Percentiles rank a stretch among this genome's conserved stretches.
Conservation (phyloP, 2,888 invertebrate species). For the Callyntrura guangdongensis region DNA sequence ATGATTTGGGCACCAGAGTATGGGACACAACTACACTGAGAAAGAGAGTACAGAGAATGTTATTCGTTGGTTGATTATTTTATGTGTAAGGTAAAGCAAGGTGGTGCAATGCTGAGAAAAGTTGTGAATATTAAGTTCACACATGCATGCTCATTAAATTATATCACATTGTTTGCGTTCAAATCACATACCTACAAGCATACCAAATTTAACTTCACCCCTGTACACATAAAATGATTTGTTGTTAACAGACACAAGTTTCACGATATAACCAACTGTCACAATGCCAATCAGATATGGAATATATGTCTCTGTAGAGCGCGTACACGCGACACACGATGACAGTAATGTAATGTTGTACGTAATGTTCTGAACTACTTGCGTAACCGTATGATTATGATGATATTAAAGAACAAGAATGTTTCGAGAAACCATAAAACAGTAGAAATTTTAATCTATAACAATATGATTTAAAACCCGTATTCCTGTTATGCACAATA, state of each 20-base stretch:
- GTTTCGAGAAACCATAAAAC: no score
- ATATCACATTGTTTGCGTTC: not conserved
- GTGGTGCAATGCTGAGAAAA: not conserved
- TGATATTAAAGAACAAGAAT: no score
- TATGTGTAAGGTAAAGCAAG: no score
- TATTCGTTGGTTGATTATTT: not conserved
- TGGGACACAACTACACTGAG: not conserved
- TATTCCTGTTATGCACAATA: no score
- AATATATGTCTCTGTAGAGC: slow-evolving; percentile 4
- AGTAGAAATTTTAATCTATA: no score
- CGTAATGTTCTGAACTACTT: no score
- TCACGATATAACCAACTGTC: slow-evolving; percentile 56
- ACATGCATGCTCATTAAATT: not conserved
- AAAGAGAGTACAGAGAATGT: not conserved
- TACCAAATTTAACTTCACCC: not conserved
- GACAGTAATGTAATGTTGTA: no score
- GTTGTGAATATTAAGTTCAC: not conserved
- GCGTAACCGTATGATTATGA: no score
- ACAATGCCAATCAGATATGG: slow-evolving; percentile 55
- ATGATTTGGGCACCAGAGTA: not conserved
- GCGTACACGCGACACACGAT: not conserved
- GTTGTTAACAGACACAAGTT: not conserved
- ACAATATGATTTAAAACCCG: no score
- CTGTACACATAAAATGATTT: not conserved
- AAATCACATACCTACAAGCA: not conserved